These are phyloP conservation scores for Athalia cordata DNA, from an alignment of 2,888 invertebrate species.

Conservation along the genomic window DNA sequence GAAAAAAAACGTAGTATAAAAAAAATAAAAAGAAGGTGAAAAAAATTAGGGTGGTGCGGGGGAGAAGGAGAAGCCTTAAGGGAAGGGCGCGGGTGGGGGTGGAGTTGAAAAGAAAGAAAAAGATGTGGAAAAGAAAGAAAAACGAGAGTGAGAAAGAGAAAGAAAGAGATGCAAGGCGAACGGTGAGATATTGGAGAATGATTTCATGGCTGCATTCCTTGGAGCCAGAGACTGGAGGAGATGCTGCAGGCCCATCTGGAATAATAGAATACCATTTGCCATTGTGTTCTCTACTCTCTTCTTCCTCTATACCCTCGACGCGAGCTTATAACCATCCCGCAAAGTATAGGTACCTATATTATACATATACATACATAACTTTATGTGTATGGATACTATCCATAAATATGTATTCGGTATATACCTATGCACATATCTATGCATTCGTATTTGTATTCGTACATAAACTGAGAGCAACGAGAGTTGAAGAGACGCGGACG, in stretches of 20 bases:
- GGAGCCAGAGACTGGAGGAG: conserved; percentile 49
- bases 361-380: neutral
- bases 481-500: too few species aligned
- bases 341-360: conserved; percentile 9
- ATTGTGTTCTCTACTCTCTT: conserved; percentile 59
- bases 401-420: too few species aligned
- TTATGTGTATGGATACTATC: neutral
- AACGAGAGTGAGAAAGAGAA: conserved; percentile 22
- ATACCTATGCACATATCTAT: too few species aligned
- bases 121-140: neutral
- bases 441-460: too few species aligned
- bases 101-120: conserved; percentile 4
- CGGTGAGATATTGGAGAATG: conserved; percentile 68
- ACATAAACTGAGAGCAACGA: too few species aligned
- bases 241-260: conserved; percentile 65
- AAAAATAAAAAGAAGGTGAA: conserved; percentile 33
- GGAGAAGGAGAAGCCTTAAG: neutral
- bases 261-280: conserved; percentile 72
- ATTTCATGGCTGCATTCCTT: conserved; percentile 69
- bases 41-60: too few species aligned
- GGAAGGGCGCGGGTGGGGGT: conserved; percentile 1
- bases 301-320: conserved; percentile 36
- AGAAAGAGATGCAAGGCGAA: conserved; percentile 48
- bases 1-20: conserved; percentile 9
- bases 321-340: conserved; percentile 15